Evolutionary conservation across 2,113 vertebrate genomes (phyloP), one percentile per base, ranked within the genome.

Genomic region (Sylvietta virens): DNA sequence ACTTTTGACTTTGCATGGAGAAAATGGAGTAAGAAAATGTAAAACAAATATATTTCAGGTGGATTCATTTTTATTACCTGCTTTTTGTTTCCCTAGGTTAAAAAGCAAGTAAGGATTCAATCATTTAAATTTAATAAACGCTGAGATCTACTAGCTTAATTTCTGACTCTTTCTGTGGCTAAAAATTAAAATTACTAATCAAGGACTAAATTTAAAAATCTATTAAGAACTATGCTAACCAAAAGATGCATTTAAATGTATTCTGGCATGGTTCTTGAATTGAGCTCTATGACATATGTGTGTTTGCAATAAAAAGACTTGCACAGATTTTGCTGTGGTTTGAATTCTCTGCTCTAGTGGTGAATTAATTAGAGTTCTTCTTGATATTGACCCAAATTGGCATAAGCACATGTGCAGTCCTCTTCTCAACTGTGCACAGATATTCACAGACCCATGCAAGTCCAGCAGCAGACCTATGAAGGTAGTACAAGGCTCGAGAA

Each of bases 1-100:
- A 96, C 97, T 98, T 98, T 97, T 97, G 97, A 98, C 97, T 98
- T 98, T 96, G 95, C 85, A 94, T 79, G 81, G 94, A 97, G 94
- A 97, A 81, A 97, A 95, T 91, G 91, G 60, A 95, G 94, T 97
- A 97, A 97, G 94, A 96, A 97, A 96, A 95, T 94, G 97, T 97
- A 97, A 97, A 98, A 37, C 86, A 96, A 86, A 69, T 83, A 85
- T 94, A 95, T 92, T 94, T 93, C 93, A 96, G 81, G 92, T 90
- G 42, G 40, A 81, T 95, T 91, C 50, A 14, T 24, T 88, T 98
- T 97, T 96, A 95, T 97, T 95, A 95, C 64, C 72, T 88, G 39
- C 4, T 92, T 93, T 96, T 97, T 92, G 57, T 95, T 69, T 96
- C 96, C 79, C 22, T 70, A 40, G 88, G 91, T 97, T 96, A 89